Evolutionary conservation across 2,797 vertebrate species (phyloP), one percentile per base, ranked within the genome.

Genomic region (Somateria mollissima): DNA sequence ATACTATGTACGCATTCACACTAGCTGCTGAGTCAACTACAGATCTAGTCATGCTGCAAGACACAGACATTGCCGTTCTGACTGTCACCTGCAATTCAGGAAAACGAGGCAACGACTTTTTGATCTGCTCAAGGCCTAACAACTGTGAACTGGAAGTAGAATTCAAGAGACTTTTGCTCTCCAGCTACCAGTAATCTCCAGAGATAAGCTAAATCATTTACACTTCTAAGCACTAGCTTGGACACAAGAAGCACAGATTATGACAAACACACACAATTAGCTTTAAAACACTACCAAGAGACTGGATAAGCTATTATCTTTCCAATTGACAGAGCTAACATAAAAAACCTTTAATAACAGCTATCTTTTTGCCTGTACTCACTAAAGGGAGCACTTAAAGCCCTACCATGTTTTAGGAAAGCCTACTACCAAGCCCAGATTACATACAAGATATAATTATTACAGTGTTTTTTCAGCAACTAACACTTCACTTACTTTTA

Each of bases 281-380:
- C n/a, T 34, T 28, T 45, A 37, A 80, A 37, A 56, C 39, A 36
- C 24, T 20, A 19, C 22, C 21, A 47, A 58, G 51, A 37, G 64
- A 36, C 34, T 34, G 30, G 24, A 36, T 34, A 34, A 57, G 34
- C 66, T 16, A 30, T 34, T 32, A 19, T 24, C 27, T 32, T 17
- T 30, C 12, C 32, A 16, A 37, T 25, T 19, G 37, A 28, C 32
- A 65, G 28, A 89, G 8, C 15, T 28, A 64, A 25, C 19, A 41
- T 1, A 1, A 19, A 71, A 78, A 66, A 5, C n/a, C n/a, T 65
- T 13, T 0, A 41, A 53, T 12, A 84, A 20, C 0, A 69, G 28
- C 6, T 18, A 2, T 10, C 83, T 27, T 41, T n/a, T 15, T 28
- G 8, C 37, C 66, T 64, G 64, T 36, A 1, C 19, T 17, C 57